Percentiles rank a stretch among this genome's conserved stretches.
Evolutionary conservation across 2,113 vertebrate genomes (phyloP).

Genomic region (Dasyprocta punctata): DNA sequence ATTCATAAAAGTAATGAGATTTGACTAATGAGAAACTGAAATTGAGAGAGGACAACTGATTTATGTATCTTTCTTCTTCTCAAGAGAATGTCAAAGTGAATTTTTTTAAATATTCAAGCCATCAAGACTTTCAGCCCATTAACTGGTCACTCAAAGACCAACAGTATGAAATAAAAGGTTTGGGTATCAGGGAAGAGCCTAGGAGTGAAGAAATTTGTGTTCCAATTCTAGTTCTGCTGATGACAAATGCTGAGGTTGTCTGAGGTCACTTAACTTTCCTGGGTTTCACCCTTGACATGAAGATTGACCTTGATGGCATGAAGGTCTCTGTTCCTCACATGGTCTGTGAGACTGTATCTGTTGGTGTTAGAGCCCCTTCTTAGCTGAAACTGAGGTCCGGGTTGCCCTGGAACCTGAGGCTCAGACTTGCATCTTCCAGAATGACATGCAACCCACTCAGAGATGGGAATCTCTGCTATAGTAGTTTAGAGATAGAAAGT

Average conservation of each 20-base stretch:
- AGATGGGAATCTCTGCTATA: background rate
- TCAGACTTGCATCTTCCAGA: background rate
- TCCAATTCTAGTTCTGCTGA: background rate
- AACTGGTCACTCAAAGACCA: background rate
- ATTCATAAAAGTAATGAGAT: background rate
- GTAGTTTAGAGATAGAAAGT: background rate
- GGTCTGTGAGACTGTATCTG: background rate
- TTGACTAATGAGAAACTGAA: background rate
- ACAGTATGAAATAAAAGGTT: background rate
- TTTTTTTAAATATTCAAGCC: background rate
- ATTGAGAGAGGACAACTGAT: background rate
- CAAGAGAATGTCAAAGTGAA: background rate
- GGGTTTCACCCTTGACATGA: background rate
- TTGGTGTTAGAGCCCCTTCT: background rate
- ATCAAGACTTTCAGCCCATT: background rate
- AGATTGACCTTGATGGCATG: background rate
- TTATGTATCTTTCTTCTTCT: background rate
- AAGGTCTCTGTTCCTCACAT: background rate
- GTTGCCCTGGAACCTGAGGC: background rate
- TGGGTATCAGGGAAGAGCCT: background rate
- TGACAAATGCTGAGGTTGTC: background rate
- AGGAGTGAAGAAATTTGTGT: background rate
- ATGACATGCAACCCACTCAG: background rate
- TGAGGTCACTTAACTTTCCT: background rate
- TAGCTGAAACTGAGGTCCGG: background rate